A percentile compares a stretch with the other conserved stretches of the same genome.
Evolutionary conservation across 2,797 vertebrate genomes (phyloP).

Genomic region (Rhinichthys osculus): DNA sequence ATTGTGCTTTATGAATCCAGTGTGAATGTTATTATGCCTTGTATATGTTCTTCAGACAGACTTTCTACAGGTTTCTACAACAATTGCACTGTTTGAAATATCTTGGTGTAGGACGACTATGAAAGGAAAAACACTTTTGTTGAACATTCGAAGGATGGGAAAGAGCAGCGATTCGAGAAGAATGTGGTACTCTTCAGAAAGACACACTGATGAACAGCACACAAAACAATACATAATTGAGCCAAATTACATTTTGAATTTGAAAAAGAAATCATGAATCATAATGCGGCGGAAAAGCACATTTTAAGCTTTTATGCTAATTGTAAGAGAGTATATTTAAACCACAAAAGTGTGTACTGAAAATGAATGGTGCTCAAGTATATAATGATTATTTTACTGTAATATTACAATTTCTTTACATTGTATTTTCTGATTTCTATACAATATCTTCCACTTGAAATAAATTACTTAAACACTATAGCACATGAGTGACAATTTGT

Average conservation of each 20-base stretch:
- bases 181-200: slow-evolving; percentile 8
- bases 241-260: background rate
- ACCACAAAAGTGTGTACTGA: background rate
- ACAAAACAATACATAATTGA: slow-evolving; percentile 3
- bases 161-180: background rate
- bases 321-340: background rate
- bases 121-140: slow-evolving; percentile 6
- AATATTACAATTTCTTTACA: background rate
- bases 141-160: background rate
- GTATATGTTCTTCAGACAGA: slow-evolving; percentile 5
- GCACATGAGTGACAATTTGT: slow-evolving; percentile 3
- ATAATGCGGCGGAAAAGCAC: background rate
- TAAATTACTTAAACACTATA: slow-evolving; percentile 7
- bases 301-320: background rate
- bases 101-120: background rate
- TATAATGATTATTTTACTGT: slow-evolving; percentile 23
- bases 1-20: slow-evolving; percentile 23
- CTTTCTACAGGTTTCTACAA: slow-evolving; percentile 5
- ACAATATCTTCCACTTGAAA: slow-evolving; percentile 2
- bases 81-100: slow-evolving; percentile 13
- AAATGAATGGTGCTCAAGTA: background rate
- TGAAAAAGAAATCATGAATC: background rate
- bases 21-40: slow-evolving; percentile 29
- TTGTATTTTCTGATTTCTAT: background rate
- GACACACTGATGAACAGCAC: background rate